Evolutionary conservation across 1,140 invertebrate species (phyloP).

Genomic region (Mactra quadrangularis): DNA sequence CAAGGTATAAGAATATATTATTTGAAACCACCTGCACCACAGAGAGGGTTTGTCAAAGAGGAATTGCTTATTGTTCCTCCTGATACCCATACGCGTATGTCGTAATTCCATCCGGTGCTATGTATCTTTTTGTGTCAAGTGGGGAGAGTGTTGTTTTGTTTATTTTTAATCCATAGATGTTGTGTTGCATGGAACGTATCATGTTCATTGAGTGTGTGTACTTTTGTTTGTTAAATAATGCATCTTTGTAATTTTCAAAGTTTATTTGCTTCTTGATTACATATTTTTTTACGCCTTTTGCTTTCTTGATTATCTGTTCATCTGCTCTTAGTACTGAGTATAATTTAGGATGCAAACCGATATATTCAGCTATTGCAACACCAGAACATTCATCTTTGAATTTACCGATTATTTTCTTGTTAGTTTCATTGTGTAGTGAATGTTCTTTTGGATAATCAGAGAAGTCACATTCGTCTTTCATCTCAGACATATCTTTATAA

Average conservation of each 20-base stretch:
- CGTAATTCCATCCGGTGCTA: slow-evolving; percentile 33
- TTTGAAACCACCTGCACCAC: slow-evolving; percentile 49
- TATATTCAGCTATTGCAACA: slow-evolving; percentile 70
- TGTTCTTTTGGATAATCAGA: slow-evolving; percentile 28
- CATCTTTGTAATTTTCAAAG: slow-evolving; percentile 68
- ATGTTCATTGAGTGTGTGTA: slow-evolving; percentile 62
- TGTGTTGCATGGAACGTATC: slow-evolving; percentile 49
- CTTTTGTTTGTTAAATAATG: slow-evolving; percentile 57
- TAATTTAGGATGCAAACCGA: slow-evolving; percentile 83
- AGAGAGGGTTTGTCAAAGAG: slow-evolving; percentile 59
- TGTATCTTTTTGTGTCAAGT: slow-evolving; percentile 36
- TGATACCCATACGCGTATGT: slow-evolving; percentile 43
- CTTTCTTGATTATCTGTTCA: slow-evolving; percentile 64
- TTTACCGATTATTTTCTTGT: slow-evolving; percentile 40
- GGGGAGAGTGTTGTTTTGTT: slow-evolving; percentile 24
- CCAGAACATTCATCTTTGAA: slow-evolving; percentile 47
- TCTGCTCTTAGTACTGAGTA: slow-evolving; percentile 73
- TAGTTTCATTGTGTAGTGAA: slow-evolving; percentile 76
- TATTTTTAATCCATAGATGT: slow-evolving; percentile 33
- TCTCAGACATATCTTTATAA: slow-evolving; percentile 37
- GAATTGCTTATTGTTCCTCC: slow-evolving; percentile 52
- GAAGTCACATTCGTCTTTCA: slow-evolving; percentile 31
- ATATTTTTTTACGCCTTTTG: slow-evolving; percentile 41
- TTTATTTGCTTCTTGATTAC: slow-evolving; percentile 42
- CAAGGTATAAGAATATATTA: slow-evolving; percentile 53